Evolutionary conservation across 2,888 invertebrate genomes (phyloP).

Genomic region (Leptodirus hochenwartii): DNA sequence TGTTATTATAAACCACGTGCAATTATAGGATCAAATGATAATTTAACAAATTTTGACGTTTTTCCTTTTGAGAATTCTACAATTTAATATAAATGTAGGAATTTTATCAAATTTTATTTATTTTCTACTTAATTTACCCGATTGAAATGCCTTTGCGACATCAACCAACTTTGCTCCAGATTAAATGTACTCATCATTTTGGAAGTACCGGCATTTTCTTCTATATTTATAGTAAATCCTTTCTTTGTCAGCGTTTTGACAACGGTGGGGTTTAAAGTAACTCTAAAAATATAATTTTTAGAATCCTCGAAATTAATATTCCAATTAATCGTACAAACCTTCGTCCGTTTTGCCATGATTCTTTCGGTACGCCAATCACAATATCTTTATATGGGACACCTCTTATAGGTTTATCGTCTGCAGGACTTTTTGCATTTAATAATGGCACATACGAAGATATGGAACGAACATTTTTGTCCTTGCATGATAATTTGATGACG

Average conservation of each 20-base stretch:
- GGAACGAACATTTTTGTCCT: too few relatives aligned
- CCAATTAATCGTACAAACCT: constrained; percentile 33
- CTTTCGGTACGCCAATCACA: constrained; percentile 68
- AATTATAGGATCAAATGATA: too few relatives aligned
- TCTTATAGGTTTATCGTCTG: constrained; percentile 20
- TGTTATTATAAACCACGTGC: too few relatives aligned
- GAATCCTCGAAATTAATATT: neutral
- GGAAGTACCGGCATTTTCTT: constrained; percentile 67
- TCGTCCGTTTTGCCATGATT: constrained; percentile 62
- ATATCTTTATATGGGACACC: constrained; percentile 62
- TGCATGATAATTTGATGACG: too few relatives aligned
- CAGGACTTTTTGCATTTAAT: too few relatives aligned
- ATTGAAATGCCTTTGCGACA: constrained; percentile 43
- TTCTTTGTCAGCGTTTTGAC: constrained; percentile 56
- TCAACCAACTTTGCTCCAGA: constrained; percentile 56
- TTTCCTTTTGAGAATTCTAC: neutral
- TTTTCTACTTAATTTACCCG: constrained; percentile 31
- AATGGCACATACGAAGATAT: too few relatives aligned
- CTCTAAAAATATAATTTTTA: constrained; percentile 33
- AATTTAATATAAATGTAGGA: neutral
- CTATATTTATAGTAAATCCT: constrained; percentile 64
- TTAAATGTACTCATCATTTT: constrained; percentile 53
- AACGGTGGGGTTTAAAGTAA: constrained; percentile 61
- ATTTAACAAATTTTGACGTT: too few relatives aligned
- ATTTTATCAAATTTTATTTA: neutral